Evolutionary conservation across 2,888 invertebrate species (phyloP), one percentile per base, ranked within the genome.

Genomic region (Drosophila putrida): DNA sequence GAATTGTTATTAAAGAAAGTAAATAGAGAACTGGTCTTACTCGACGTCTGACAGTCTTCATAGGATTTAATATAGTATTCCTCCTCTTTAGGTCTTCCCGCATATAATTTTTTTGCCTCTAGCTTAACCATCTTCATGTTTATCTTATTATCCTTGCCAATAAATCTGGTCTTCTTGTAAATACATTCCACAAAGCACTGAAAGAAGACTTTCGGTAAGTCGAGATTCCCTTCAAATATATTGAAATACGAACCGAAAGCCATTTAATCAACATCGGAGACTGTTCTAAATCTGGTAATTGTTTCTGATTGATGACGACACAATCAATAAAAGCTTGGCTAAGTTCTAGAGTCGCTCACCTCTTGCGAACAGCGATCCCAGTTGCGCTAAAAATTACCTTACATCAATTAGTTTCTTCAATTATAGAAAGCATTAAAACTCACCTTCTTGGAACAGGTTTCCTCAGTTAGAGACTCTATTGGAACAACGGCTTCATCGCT

Each of bases 91-190:
- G 89, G 84, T 3, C 84, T 59, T 33, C 66, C 63, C 4, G 38
- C 69, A 9, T 64, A 84, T 4, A 61, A 36, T 0, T 70, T 78
- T 11, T 84, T 86, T 0, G 88, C 90, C 49, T 89, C 82, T 4
- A 77, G 38, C 28, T 74, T 80, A 1, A 89, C 81, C 76, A 88
- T 84, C 33, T 88, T 89, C 89, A 89, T 90, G 6, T 90, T 89
- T 20, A 89, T 67, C 6, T 63, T 74, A 6, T 90, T 82, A 31
- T 71, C 74, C 31, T 90, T 90, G 4, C 82, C 82, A 0, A 90
- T 68, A 27, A 88, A 90, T 31, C 90, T 90, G 33, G 75, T 82
- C 28, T 75, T 71, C 60, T 90, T 90, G 15, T 78, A 89, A 0
- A 78, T 0, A 5, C 89, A 89, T 69, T 90, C 88, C 0, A 86